Evolutionary conservation across 2,113 vertebrate species (phyloP), one percentile per base, ranked within the genome.

Genomic region (Anarrhichthys ocellatus): DNA sequence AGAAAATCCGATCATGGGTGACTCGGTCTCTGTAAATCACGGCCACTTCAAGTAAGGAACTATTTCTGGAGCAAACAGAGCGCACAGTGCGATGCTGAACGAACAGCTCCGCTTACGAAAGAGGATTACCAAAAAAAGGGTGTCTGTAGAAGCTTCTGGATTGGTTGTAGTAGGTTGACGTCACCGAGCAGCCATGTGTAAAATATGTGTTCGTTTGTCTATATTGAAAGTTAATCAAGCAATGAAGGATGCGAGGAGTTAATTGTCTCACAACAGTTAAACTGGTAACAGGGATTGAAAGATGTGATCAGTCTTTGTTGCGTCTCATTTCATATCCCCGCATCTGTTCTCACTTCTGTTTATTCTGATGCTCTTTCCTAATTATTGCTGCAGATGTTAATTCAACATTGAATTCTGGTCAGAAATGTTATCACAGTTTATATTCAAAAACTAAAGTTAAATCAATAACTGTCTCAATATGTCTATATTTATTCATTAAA

Each of bases 81-180:
- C 72, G 80, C 81, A 22, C 61, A 36, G 54, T 70, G 81, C 73
- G 83, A 81, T 82, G 84, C 87, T 90, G 91, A 92, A 88, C 89
- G 36, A 84, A 92, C 91, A 89, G 87, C 92, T 88, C 86, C 87
- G 66, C 71, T 67, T 15, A 69, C 68, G 56, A 91, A 95, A 91
- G 85, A 87, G 86, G 90, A 93, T 93, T 93, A 91, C 59, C 68
- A 76, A 20, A 82, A 48, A 85, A 88, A 92, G 80, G 90, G 90
- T 87, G 88, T 82, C 85, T 48, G 78, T 9, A 10, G 18, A 83
- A 73, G 82, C 59, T 68, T 54, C 50, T 20, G 50, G 88, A 92
- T 92, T 92, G 93, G 94, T 69, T 91, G 85, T 91, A 88, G 90
- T 88, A 76, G 73, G 52, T 9, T 92, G 86, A 91, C 91, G 93